Percentiles rank a stretch among this genome's conserved stretches.
These are phyloP conservation scores for Mormyrus lacerda DNA, from an alignment of 2,113 vertebrate species.

Conservation along the genomic window DNA sequence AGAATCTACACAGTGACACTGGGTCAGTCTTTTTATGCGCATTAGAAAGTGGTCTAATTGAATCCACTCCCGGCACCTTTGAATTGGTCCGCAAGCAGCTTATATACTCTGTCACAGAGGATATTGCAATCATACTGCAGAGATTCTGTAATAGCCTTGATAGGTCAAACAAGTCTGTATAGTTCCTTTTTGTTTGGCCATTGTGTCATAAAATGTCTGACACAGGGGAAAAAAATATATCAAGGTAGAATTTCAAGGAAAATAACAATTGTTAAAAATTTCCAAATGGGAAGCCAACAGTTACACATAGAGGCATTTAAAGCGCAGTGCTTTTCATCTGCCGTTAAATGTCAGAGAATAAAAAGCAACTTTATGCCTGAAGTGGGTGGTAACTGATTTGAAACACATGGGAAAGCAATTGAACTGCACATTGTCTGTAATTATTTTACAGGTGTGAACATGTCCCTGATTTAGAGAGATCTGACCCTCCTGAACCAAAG, in stretches of 20 bases:
- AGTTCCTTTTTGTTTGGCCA: neutral
- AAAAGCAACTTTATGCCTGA: neutral
- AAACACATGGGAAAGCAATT: neutral
- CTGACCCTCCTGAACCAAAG: neutral
- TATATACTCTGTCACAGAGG: neutral
- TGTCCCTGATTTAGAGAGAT: neutral
- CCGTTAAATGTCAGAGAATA: neutral
- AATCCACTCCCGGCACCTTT: neutral
- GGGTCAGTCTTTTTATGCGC: neutral
- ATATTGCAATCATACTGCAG: neutral
- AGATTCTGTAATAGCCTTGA: neutral
- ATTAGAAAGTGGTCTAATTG: neutral
- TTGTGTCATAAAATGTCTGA: neutral
- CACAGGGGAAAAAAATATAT: neutral
- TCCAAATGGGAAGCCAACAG: conserved; percentile 2
- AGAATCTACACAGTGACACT: neutral
- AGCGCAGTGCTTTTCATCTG: neutral
- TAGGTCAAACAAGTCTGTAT: neutral
- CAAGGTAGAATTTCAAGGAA: neutral
- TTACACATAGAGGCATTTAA: neutral
- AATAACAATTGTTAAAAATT: conserved; percentile 5
- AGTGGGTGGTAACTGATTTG: neutral
- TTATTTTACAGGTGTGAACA: neutral
- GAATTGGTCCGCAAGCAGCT: neutral
- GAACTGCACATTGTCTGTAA: neutral